Conservation (phyloP, 2,888 invertebrate species). For the Taphrorychus bicolor region DNA sequence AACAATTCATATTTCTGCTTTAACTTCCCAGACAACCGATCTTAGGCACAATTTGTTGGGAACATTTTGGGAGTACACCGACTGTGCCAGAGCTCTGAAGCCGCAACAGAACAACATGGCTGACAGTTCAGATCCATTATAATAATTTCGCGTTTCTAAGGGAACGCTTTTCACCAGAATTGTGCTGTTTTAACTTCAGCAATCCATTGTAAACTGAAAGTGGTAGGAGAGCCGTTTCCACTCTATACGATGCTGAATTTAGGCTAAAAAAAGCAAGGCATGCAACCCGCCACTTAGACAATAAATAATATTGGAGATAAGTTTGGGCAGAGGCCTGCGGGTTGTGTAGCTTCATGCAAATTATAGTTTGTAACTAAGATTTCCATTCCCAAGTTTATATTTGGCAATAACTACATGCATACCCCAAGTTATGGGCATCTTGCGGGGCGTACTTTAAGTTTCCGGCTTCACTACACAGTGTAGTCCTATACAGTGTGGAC, state of each 20-base stretch:
- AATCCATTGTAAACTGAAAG: conserved; percentile 8
- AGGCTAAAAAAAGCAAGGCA: neutral
- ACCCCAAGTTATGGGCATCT: neutral
- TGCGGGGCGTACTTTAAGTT: neutral
- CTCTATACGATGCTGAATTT: neutral
- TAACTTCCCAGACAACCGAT: neutral
- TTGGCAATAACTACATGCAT: conserved; percentile 11
- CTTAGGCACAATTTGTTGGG: neutral
- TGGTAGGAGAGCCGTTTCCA: neutral
- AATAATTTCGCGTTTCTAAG: conserved; percentile 22
- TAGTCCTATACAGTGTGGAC: too few relatives aligned
- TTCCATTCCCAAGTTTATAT: conserved; percentile 15
- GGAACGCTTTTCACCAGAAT: conserved; percentile 14
- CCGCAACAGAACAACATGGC: conserved; percentile 13
- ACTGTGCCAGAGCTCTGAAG: neutral
- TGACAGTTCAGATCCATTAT: conserved; percentile 21
- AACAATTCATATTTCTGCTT: neutral
- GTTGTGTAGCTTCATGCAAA: conserved; percentile 13
- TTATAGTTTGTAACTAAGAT: conserved; percentile 17
- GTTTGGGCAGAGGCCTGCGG: conserved; percentile 11
- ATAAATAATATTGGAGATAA: conserved; percentile 23
- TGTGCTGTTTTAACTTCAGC: conserved; percentile 20
- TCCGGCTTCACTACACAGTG: neutral
- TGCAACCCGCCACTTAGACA: conserved; percentile 13
- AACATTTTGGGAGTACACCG: neutral